These are phyloP conservation scores for Cygnus olor DNA, from an alignment of 2,797 vertebrate species.

Conservation along the genomic window DNA sequence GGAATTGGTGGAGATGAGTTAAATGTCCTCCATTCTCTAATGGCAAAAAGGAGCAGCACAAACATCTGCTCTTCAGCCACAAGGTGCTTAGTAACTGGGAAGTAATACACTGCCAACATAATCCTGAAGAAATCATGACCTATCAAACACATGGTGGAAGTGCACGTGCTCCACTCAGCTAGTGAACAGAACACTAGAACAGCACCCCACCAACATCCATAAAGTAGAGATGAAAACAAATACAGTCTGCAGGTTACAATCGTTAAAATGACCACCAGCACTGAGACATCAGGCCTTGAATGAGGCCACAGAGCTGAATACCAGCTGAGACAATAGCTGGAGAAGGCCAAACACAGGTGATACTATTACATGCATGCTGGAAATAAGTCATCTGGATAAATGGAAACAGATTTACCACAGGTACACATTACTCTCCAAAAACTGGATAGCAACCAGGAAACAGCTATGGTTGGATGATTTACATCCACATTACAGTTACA, in stretches of 20 bases:
- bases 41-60: background rate
- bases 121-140: background rate
- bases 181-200: background rate
- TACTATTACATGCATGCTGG: background rate
- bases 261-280: background rate
- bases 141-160: background rate
- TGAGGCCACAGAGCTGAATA: background rate
- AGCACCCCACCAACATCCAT: background rate
- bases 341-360: background rate
- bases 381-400: background rate
- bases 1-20: background rate
- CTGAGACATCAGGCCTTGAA: background rate
- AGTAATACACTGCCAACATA: background rate
- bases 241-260: background rate
- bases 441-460: background rate
- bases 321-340: background rate
- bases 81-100: background rate
- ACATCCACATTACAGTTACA: background rate
- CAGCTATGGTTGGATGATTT: background rate
- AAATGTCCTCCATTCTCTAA: background rate
- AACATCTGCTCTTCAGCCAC: background rate
- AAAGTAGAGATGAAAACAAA: background rate
- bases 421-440: background rate
- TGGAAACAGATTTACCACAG: background rate
- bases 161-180: rapidly evolving